A percentile compares a stretch with the other conserved stretches of the same genome.
These are phyloP conservation scores for Stenodema calcarata DNA, from an alignment of 2,888 invertebrate species.

Conservation along the genomic window DNA sequence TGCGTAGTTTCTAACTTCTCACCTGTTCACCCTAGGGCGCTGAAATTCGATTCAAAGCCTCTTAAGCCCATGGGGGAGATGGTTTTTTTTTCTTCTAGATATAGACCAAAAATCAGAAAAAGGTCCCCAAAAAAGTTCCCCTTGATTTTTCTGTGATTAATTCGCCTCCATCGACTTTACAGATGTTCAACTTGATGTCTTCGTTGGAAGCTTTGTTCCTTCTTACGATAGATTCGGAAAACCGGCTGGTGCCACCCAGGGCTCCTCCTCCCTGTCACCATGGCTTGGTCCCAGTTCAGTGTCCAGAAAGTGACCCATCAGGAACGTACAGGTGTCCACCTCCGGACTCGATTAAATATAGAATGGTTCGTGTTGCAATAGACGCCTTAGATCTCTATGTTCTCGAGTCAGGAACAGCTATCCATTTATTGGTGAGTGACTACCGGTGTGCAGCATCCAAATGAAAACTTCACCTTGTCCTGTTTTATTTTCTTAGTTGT, in stretches of 20 bases:
- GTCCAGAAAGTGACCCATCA: slow-evolving; percentile 72
- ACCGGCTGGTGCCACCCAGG: slow-evolving; percentile 83
- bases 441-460: no score
- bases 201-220: slow-evolving; percentile 88
- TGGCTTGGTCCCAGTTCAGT: slow-evolving; percentile 73
- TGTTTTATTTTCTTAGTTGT: no score
- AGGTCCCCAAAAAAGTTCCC: no score
- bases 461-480: no score
- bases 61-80: no score
- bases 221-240: slow-evolving; percentile 86
- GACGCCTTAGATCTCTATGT: slow-evolving; percentile 90
- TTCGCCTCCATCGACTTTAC: not conserved
- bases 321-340: slow-evolving; percentile 70
- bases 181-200: slow-evolving; percentile 84
- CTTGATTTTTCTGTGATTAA: no score
- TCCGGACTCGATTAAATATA: slow-evolving; percentile 87
- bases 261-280: slow-evolving; percentile 80
- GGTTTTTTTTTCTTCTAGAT: no score
- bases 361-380: slow-evolving; percentile 86
- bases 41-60: no score
- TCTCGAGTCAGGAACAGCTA: slow-evolving; percentile 85
- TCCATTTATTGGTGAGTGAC: slow-evolving; percentile 78
- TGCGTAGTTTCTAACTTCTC: no score
- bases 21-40: no score
- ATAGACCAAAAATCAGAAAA: no score